Percentiles rank a stretch among this genome's conserved stretches.
Evolutionary conservation across 2,888 invertebrate species (phyloP).

Genomic region (Dasypolia templi): DNA sequence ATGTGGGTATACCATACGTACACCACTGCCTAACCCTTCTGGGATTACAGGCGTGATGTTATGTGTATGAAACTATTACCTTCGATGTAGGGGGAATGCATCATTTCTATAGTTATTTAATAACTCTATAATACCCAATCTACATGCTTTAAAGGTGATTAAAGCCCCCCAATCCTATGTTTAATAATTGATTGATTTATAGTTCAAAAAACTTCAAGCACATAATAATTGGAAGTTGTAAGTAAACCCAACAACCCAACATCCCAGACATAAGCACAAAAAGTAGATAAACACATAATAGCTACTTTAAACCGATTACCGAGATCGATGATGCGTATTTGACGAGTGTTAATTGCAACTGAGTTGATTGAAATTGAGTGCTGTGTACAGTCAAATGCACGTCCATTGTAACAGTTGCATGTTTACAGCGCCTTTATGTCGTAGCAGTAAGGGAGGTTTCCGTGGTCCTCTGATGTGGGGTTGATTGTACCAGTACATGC

Average conservation of each 20-base stretch:
- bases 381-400: slow-evolving; percentile 4
- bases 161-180: background rate
- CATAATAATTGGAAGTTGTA: slow-evolving; percentile 20
- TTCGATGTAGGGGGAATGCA: background rate
- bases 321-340: slow-evolving; percentile 65
- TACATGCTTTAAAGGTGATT: background rate
- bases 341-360: slow-evolving; percentile 63
- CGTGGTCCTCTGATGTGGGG: background rate
- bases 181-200: slow-evolving; percentile 36
- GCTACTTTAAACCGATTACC: slow-evolving; percentile 55
- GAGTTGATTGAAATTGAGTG: slow-evolving; percentile 53
- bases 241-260: background rate
- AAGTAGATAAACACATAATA: slow-evolving; percentile 52
- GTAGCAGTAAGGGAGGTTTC: background rate
- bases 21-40: too few species aligned
- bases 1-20: too few species aligned
- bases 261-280: slow-evolving; percentile 20
- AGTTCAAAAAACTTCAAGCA: slow-evolving; percentile 25
- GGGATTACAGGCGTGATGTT: too few species aligned
- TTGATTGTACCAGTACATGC: slow-evolving; percentile 8
- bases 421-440: background rate
- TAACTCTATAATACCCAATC: slow-evolving; percentile 7
- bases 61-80: too few species aligned
- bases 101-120: slow-evolving; percentile 11
- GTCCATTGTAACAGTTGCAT: background rate